phyloP scores from a whole-genome alignment of 2,797 vertebrate species.

The Tapera naevia region DNA sequence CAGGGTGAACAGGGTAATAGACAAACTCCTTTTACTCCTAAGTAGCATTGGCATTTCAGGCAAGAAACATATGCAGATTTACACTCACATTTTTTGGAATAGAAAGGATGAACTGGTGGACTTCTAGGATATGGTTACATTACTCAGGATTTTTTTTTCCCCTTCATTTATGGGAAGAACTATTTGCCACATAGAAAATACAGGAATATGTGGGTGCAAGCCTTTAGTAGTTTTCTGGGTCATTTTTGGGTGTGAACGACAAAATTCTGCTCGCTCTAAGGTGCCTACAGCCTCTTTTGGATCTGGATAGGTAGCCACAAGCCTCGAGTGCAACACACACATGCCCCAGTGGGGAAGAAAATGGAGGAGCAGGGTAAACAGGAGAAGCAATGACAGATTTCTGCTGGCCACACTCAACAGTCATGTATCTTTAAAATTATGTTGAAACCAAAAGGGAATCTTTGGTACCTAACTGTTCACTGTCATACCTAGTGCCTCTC shows the following conservation, averaged over 20 bases:
- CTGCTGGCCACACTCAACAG: background rate
- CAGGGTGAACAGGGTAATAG: background rate
- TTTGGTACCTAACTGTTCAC: accelerated
- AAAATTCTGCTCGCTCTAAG: background rate
- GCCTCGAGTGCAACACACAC: background rate
- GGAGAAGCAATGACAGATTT: background rate
- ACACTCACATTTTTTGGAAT: background rate
- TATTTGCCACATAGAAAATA: background rate
- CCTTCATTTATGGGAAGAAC: background rate
- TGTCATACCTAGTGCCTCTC: background rate
- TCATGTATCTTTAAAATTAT: background rate
- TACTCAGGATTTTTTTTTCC: background rate
- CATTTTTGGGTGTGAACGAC: background rate
- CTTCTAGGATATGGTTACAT: background rate
- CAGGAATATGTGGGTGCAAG: background rate
- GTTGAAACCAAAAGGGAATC: background rate
- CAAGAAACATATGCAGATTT: background rate
- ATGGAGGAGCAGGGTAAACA: background rate
- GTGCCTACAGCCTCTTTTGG: background rate
- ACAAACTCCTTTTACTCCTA: background rate
- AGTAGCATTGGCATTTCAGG: background rate
- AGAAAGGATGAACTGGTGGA: background rate
- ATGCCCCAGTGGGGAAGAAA: background rate
- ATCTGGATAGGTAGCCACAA: background rate
- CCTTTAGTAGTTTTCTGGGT: background rate